These are phyloP conservation scores for Dysdera silvatica DNA, from an alignment of 1,140 invertebrate genomes.

Conservation along the genomic window DNA sequence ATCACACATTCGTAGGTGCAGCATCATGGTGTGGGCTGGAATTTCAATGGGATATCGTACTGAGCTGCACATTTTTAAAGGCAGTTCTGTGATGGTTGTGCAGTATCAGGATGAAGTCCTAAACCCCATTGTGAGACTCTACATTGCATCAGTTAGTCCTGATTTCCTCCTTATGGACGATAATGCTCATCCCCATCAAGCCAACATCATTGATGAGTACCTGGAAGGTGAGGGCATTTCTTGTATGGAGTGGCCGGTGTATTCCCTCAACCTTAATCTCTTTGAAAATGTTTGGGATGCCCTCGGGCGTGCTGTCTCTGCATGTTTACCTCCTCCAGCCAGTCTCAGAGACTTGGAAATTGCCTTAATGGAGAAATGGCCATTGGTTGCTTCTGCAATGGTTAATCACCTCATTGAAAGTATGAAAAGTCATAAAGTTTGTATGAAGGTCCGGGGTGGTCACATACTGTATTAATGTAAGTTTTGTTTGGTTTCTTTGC, in stretches of 20 bases:
- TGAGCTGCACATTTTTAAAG: background rate
- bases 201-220: background rate
- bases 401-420: background rate
- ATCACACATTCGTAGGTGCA: background rate
- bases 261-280: background rate
- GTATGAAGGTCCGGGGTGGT: background rate
- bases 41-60: background rate
- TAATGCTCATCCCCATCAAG: background rate
- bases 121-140: background rate
- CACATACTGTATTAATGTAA: background rate
- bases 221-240: background rate
- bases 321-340: background rate
- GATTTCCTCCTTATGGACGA: background rate
- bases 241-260: background rate
- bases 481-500: background rate
- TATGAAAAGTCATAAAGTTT: background rate
- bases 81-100: too few species aligned
- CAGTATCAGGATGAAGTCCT: background rate
- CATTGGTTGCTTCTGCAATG: background rate
- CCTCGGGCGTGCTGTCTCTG: background rate
- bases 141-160: background rate
- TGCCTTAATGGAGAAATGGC: background rate
- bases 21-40: too few species aligned
- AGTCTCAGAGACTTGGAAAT: background rate
- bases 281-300: background rate